These are phyloP conservation scores for Melanitta fusca DNA, from an alignment of 2,797 vertebrate species.

Conservation along the genomic window DNA sequence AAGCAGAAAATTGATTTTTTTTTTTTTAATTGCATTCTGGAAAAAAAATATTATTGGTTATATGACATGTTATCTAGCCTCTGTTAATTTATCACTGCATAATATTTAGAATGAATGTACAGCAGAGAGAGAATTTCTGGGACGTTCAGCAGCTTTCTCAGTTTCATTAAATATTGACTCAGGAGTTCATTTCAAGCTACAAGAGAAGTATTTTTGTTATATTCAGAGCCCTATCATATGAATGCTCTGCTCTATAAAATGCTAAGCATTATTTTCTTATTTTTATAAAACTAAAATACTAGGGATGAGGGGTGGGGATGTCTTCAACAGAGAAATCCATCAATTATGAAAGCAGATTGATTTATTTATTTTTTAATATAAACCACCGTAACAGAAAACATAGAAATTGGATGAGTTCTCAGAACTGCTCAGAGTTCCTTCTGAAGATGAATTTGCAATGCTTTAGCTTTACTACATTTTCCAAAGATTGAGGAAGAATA, in stretches of 20 bases:
- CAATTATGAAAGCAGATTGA: slow-evolving; percentile 24
- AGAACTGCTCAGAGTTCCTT: not conserved
- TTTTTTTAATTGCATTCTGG: not conserved
- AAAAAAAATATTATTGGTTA: slow-evolving; percentile 5
- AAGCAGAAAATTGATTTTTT: not conserved
- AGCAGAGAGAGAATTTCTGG: slow-evolving; percentile 42
- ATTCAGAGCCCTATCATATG: not conserved
- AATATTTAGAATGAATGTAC: slow-evolving; percentile 31
- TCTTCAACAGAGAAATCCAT: slow-evolving; percentile 1
- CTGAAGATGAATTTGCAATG: not conserved
- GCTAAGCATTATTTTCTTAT: not conserved
- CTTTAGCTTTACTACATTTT: not conserved
- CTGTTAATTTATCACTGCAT: slow-evolving; percentile 41
- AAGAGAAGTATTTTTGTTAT: slow-evolving; percentile 1
- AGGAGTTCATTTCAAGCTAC: slow-evolving; percentile 34
- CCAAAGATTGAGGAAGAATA: not conserved
- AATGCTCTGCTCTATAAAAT: not conserved
- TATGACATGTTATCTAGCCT: slow-evolving; percentile 30
- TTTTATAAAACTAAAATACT: not conserved
- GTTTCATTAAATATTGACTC: slow-evolving; percentile 65
- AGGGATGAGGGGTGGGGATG: not conserved
- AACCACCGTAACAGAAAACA: slow-evolving; percentile 18
- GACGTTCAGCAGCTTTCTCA: slow-evolving; percentile 31
- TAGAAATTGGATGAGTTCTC: not conserved
- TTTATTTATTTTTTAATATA: slow-evolving; percentile 29